Evolutionary conservation across 2,797 vertebrate species (phyloP), one percentile per base, ranked within the genome.

Genomic region (Synanceia verrucosa): DNA sequence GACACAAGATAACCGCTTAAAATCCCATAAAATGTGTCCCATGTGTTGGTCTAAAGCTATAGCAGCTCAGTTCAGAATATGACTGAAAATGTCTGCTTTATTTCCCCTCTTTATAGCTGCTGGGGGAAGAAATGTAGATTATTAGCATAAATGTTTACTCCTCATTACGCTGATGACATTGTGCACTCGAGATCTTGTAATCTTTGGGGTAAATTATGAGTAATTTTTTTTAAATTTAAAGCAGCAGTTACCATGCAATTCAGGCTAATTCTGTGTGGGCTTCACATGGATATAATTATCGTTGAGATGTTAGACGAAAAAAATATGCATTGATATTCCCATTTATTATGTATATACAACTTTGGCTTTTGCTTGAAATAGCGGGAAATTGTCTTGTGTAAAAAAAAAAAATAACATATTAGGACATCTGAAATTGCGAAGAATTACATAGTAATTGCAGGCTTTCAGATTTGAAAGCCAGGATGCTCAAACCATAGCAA

Each of bases 91-190:
- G 95, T 96, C 96, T 93, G 96, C 96, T 98, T 97, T 99, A 98
- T 98, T 97, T 96, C 95, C 95, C 96, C 97, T 97, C 96, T 99
- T 99, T 99, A 99, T 99, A 99, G 97, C 96, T 96, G 97, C 97
- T 97, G 97, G 89, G 64, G 93, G 92, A 95, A 96, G 98, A 98
- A 99, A 96, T 97, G 96, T 96, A 96, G 97, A 99, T 99, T 99
- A 99, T 99, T 99, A 99, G 97, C 98, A 99, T 99, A 99, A 99
- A 99, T 99, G 98, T 99, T 99, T 99, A 98, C 97, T 99, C 96
- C 98, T 99, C 97, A 99, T 99, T 99, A 99, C 98, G 97, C 96
- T 99, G 97, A 99, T 99, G 98, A 99, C 97, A 99, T 99, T 99
- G 97, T 99, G 97, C 98, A 99, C 97, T 99, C 96, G 97, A 99